phyloP scores from a whole-genome alignment of 2,797 vertebrate genomes.

The Gambelia wislizenii region DNA sequence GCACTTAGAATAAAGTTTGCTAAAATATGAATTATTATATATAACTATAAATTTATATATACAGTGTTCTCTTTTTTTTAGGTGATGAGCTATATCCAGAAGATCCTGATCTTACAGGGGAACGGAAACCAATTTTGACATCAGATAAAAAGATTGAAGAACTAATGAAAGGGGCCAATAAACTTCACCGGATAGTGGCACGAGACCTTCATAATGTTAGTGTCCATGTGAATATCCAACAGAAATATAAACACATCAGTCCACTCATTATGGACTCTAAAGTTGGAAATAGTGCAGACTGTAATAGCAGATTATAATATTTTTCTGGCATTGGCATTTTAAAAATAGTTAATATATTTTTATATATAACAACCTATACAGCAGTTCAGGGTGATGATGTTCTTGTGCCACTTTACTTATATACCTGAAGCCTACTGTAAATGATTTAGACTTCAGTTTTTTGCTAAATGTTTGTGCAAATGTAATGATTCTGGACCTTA shows the following conservation, averaged over 20 bases:
- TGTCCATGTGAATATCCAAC: slow-evolving; percentile 69
- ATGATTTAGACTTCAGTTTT: neutral
- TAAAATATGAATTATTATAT: slow-evolving; percentile 34
- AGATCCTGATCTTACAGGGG: slow-evolving; percentile 75
- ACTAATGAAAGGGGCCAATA: slow-evolving; percentile 69
- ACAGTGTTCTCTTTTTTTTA: slow-evolving; percentile 49
- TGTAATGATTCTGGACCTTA: neutral
- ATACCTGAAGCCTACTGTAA: slow-evolving; percentile 33
- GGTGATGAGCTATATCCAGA: slow-evolving; percentile 83
- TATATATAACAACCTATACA: too few species aligned
- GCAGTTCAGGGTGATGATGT: neutral
- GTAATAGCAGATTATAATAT: slow-evolving; percentile 67
- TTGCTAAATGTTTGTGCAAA: neutral
- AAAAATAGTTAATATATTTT: slow-evolving; percentile 10
- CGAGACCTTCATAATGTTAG: slow-evolving; percentile 24
- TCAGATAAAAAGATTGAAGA: slow-evolving; percentile 77
- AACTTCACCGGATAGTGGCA: slow-evolving; percentile 74
- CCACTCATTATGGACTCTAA: slow-evolving; percentile 59
- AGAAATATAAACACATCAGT: slow-evolving; percentile 76
- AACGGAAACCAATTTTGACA: slow-evolving; percentile 57
- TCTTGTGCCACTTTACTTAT: neutral
- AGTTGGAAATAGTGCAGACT: slow-evolving; percentile 34
- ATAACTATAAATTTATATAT: slow-evolving; percentile 47
- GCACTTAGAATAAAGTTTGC: neutral
- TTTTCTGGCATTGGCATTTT: slow-evolving; percentile 22